Evolutionary conservation across 2,797 vertebrate genomes (phyloP).

Genomic region (Sebastes diaconus): DNA sequence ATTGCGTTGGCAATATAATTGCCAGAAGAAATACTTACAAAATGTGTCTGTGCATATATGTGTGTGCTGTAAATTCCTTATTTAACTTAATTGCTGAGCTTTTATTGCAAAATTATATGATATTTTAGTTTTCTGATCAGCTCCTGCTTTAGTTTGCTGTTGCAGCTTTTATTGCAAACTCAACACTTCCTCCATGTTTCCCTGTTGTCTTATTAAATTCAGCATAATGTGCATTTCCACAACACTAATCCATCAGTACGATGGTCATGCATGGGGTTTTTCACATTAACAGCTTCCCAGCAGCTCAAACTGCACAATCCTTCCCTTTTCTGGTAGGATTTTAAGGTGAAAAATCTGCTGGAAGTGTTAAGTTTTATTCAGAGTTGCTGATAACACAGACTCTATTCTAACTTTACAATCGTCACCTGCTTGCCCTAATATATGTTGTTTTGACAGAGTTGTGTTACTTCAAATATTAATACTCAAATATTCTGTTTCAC

Average conservation of each 20-base stretch:
- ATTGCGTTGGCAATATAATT: background rate
- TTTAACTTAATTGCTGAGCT: background rate
- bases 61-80: no score
- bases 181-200: background rate
- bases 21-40: background rate
- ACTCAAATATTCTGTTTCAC: no score
- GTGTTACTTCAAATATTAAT: no score
- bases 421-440: background rate
- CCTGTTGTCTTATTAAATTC: background rate
- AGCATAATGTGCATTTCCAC: background rate
- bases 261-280: background rate
- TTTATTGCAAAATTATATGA: background rate
- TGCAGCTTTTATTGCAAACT: background rate
- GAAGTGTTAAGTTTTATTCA: background rate
- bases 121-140: background rate
- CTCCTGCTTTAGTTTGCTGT: background rate
- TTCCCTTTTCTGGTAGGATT: background rate
- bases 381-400: background rate
- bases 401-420: background rate
- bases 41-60: background rate
- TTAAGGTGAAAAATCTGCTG: background rate
- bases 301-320: background rate
- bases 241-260: background rate
- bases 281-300: background rate
- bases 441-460: background rate